A percentile compares a stretch with the other conserved stretches of the same genome.
These are phyloP conservation scores for Penaeus monodon DNA, from an alignment of 2,888 invertebrate species.

Conservation along the genomic window DNA sequence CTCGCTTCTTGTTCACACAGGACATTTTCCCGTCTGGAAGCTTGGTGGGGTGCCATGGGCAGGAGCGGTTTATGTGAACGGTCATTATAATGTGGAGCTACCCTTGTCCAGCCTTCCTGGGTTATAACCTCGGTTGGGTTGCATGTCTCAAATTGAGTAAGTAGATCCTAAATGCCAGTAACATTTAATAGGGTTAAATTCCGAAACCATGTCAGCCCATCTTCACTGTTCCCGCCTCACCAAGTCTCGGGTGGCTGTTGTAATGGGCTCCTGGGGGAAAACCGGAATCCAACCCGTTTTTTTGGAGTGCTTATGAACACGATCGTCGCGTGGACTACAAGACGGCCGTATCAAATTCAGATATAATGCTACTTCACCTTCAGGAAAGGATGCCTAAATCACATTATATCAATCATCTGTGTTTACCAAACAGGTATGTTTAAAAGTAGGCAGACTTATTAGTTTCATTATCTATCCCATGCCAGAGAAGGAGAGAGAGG, in stretches of 20 bases:
- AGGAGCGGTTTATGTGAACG: constrained; percentile 33
- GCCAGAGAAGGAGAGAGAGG: too few relatives aligned
- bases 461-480: too few relatives aligned
- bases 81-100: constrained; percentile 35
- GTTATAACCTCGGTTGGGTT: constrained; percentile 25
- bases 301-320: constrained; percentile 35
- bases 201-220: background rate
- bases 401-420: constrained; percentile 25
- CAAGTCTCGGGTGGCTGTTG: background rate
- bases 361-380: constrained; percentile 22
- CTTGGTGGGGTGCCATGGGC: constrained; percentile 45
- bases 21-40: constrained; percentile 26
- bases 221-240: constrained; percentile 1
- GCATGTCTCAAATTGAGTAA: constrained; percentile 30
- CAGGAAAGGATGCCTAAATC: constrained; percentile 35
- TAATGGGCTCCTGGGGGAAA: constrained; percentile 37
- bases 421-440: constrained; percentile 30
- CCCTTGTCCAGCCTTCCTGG: constrained; percentile 40
- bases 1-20: background rate
- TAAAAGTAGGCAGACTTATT: too few relatives aligned
- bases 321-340: constrained; percentile 19
- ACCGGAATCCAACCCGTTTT: background rate
- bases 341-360: background rate
- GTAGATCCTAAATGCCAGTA: background rate
- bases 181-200: background rate